phyloP scores from a whole-genome alignment of 2,888 invertebrate species.

The Tetanocera ferruginea region DNA sequence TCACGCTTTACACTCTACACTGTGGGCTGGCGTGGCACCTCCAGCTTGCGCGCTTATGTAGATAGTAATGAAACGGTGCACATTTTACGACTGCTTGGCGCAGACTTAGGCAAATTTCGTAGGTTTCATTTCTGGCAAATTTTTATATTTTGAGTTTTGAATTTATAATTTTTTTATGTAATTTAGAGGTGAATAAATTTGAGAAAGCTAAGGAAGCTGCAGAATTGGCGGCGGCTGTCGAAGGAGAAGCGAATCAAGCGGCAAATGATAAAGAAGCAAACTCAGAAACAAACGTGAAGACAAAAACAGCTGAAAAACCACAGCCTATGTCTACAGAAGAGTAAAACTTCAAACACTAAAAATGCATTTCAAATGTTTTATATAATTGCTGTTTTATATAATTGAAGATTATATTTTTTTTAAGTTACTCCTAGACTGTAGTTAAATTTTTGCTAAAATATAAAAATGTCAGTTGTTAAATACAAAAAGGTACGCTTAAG shows the following conservation, averaged over 20 bases:
- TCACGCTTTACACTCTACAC: conserved; percentile 75
- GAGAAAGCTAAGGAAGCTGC: conserved; percentile 73
- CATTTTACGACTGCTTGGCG: conserved; percentile 86
- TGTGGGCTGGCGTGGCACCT: conserved; percentile 93
- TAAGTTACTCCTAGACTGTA: no score
- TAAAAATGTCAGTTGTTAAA: conserved; percentile 17
- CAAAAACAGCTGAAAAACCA: background rate
- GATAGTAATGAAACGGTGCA: conserved; percentile 88
- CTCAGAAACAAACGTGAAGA: conserved; percentile 15
- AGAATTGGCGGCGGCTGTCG: conserved; percentile 53
- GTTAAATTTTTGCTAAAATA: background rate
- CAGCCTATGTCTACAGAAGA: background rate
- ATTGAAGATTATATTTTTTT: no score
- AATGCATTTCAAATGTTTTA: no score
- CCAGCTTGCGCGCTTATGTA: conserved; percentile 89
- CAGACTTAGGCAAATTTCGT: conserved; percentile 89
- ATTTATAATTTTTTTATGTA: conserved; percentile 1
- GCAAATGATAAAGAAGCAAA: background rate
- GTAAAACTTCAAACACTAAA: background rate
- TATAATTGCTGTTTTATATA: no score
- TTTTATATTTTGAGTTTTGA: background rate
- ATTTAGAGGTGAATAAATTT: conserved; percentile 73
- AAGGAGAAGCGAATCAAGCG: conserved; percentile 46
- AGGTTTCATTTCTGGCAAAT: conserved; percentile 55
- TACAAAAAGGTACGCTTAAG: conserved; percentile 3